Percentiles rank a stretch among this genome's conserved stretches.
Conservation (phyloP, 1,140 invertebrate species). For the Drosophila pseudoananassae region DNA sequence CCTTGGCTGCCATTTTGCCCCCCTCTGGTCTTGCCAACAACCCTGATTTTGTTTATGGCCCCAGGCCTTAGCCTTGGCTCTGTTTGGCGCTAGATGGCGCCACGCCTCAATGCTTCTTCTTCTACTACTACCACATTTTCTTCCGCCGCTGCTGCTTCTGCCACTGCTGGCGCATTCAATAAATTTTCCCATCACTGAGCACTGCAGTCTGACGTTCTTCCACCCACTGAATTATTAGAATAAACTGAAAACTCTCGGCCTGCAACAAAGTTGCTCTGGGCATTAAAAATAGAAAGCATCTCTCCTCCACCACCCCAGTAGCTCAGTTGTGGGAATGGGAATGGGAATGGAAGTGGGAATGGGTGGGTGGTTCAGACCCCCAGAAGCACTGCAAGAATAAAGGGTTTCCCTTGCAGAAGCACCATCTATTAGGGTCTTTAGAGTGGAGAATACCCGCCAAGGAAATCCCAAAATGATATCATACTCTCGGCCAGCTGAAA, state of each 20-base stretch:
- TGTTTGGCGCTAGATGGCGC: constrained; percentile 47
- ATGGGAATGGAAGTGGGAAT: no score
- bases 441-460: not conserved
- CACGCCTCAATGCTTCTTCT: constrained; percentile 40
- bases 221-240: constrained; percentile 46
- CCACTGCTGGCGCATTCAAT: constrained; percentile 38
- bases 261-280: constrained; percentile 36
- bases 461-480: no score
- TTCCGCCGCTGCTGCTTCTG: not conserved
- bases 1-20: constrained; percentile 61
- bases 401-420: no score
- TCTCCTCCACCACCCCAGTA: not conserved
- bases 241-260: constrained; percentile 25
- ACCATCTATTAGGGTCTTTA: not conserved
- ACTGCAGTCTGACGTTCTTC: constrained; percentile 16
- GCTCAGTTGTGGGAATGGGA: no score
- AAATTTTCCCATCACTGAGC: constrained; percentile 44
- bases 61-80: constrained; percentile 43
- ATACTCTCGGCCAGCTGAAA: not conserved
- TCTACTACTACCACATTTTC: not conserved
- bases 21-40: not conserved
- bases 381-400: constrained; percentile 7
- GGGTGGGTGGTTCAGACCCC: no score
- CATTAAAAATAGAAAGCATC: constrained; percentile 45
- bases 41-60: constrained; percentile 40